phyloP scores from a whole-genome alignment of 1,140 invertebrate species.

The Brachionus rotundiformis region DNA sequence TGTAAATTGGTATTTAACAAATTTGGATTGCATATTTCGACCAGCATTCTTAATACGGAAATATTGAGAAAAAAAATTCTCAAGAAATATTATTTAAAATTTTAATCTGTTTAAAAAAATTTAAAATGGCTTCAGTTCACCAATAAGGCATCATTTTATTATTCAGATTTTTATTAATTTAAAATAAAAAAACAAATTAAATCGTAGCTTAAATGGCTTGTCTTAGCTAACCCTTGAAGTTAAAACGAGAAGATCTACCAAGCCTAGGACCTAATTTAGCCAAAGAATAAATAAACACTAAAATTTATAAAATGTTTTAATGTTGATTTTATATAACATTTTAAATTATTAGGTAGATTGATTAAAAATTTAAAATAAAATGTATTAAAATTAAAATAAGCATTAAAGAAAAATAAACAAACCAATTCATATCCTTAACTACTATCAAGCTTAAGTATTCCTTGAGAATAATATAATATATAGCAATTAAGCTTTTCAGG shows the following conservation, averaged over 20 bases:
- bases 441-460: not conserved
- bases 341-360: not conserved
- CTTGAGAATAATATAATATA: not conserved
- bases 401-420: conserved; percentile 4
- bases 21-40: conserved; percentile 32
- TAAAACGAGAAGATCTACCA: too few relatives aligned
- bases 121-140: not conserved
- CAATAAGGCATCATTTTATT: not conserved
- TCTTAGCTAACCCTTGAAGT: too few relatives aligned
- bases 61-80: not conserved
- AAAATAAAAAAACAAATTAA: not conserved
- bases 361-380: not conserved
- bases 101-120: not conserved
- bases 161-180: not conserved
- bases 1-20: not conserved
- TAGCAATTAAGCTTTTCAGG: not conserved
- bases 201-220: too few relatives aligned
- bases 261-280: too few relatives aligned
- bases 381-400: not conserved
- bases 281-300: not conserved
- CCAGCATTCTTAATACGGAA: not conserved
- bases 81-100: not conserved
- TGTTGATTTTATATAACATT: not conserved
- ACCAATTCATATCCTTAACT: conserved; percentile 1
- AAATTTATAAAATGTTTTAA: not conserved